Percentiles rank a stretch among this genome's conserved stretches.
Evolutionary conservation across 2,113 vertebrate species (phyloP).

Genomic region (Tautogolabrus adspersus): DNA sequence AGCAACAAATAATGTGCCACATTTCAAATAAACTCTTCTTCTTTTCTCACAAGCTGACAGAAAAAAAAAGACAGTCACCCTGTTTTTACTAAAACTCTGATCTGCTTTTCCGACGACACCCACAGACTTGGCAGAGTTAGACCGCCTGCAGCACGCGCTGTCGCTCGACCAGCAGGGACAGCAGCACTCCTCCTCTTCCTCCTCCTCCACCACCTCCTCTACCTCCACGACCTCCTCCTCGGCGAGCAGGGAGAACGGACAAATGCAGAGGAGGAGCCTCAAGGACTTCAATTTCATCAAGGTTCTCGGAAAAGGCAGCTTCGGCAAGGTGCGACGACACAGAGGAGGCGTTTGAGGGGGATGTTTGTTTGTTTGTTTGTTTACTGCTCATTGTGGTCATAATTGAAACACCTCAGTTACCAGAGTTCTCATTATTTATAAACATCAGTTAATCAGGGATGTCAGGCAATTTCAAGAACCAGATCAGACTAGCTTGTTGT

Average conservation of each 20-base stretch:
- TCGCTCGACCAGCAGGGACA: slow-evolving; percentile 94
- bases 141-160: slow-evolving; percentile 93
- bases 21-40: not conserved
- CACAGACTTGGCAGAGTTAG: slow-evolving; percentile 92
- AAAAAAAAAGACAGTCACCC: slow-evolving; percentile 14
- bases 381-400: slow-evolving; percentile 36
- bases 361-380: slow-evolving; percentile 27
- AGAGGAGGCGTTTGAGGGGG: slow-evolving; percentile 5
- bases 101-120: slow-evolving; percentile 52
- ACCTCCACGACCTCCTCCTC: slow-evolving; percentile 85
- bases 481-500: not conserved
- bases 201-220: slow-evolving; percentile 82
- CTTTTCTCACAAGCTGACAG: not conserved
- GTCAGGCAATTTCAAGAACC: not conserved
- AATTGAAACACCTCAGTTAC: slow-evolving; percentile 14
- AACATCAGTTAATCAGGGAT: not conserved
- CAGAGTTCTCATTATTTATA: slow-evolving; percentile 3
- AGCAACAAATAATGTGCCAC: slow-evolving; percentile 11
- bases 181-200: slow-evolving; percentile 84
- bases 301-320: slow-evolving; percentile 98
- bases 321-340: slow-evolving; percentile 90
- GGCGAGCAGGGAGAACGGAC: slow-evolving; percentile 92
- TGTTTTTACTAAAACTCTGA: slow-evolving; percentile 51
- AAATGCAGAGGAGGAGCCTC: slow-evolving; percentile 90
- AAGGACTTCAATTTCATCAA: slow-evolving; percentile 98